Evolutionary conservation across 2,113 vertebrate genomes (phyloP).

Genomic region (Tinamus guttatus): DNA sequence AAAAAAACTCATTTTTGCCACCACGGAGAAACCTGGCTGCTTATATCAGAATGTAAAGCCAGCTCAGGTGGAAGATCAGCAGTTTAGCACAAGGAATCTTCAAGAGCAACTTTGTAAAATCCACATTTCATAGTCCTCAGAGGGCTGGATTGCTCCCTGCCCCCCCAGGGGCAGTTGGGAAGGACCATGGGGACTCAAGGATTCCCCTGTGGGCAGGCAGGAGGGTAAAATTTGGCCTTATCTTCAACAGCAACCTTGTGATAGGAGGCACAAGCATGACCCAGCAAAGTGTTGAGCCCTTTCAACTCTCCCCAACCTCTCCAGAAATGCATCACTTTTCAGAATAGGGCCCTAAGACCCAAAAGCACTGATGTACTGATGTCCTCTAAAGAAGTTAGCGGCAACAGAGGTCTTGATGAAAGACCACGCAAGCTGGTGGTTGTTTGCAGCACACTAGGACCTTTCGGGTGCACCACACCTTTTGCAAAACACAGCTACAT

Average conservation of each 20-base stretch:
- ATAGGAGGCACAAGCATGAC: background rate
- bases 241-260: background rate
- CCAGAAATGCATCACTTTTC: rapidly evolving
- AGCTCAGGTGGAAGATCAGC: background rate
- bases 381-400: background rate
- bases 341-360: background rate
- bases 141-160: background rate
- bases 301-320: background rate
- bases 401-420: conserved; percentile 1
- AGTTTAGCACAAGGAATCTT: rapidly evolving
- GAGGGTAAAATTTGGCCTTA: background rate
- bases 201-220: background rate
- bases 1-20: background rate
- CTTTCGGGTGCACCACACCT: background rate
- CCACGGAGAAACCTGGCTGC: background rate
- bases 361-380: background rate
- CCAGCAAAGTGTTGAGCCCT: background rate
- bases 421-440: background rate
- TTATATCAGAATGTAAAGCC: background rate
- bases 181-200: background rate
- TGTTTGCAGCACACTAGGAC: background rate
- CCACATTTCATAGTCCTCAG: background rate
- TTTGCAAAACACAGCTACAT: background rate
- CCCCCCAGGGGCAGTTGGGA: background rate
- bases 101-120: background rate